Evolutionary conservation across 1,140 invertebrate species (phyloP).

Genomic region (Cherax destructor): DNA sequence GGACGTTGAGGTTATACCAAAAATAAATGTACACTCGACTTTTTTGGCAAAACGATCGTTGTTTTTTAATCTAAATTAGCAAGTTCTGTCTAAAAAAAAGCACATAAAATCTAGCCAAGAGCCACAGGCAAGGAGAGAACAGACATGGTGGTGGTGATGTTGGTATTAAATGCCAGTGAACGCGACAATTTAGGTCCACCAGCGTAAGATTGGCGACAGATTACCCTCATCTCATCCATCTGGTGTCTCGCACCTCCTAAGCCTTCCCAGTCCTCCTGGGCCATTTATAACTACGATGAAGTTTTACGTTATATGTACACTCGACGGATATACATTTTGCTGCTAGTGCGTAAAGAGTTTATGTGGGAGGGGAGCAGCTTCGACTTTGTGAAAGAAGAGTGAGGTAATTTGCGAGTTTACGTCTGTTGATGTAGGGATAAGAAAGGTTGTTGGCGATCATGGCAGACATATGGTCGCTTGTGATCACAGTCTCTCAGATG

Average conservation of each 20-base stretch:
- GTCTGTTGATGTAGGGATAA: too few species aligned
- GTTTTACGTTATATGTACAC: background rate
- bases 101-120: background rate
- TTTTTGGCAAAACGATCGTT: too few species aligned
- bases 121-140: background rate
- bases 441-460: too few species aligned
- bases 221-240: background rate
- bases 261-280: background rate
- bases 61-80: too few species aligned
- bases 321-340: background rate
- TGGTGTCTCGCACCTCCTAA: background rate
- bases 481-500: too few species aligned
- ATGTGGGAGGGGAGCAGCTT: background rate
- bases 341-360: background rate
- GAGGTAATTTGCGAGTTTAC: too few species aligned
- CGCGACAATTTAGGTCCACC: background rate
- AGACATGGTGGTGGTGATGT: too few species aligned
- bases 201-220: background rate
- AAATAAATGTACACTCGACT: too few species aligned
- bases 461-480: too few species aligned
- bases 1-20: too few species aligned
- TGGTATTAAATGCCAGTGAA: too few species aligned
- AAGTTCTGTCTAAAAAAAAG: too few species aligned
- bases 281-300: background rate
- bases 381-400: background rate